phyloP scores from a whole-genome alignment of 2,797 vertebrate genomes.

The Etheostoma perlongum region DNA sequence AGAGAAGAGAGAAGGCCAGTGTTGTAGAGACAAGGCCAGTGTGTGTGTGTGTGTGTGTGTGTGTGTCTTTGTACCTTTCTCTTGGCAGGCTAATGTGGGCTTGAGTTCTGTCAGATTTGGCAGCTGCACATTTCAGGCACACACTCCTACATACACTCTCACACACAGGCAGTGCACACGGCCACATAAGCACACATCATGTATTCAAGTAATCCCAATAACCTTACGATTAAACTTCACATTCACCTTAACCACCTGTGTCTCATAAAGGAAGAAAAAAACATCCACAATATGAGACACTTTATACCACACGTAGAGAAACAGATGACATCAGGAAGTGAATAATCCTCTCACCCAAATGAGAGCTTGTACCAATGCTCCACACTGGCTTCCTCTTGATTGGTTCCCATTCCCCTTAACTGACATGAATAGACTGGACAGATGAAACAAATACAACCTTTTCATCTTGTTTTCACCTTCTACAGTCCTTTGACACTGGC shows the following conservation, averaged over 20 bases:
- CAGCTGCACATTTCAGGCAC: slow-evolving; percentile 74
- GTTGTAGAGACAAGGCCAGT: slow-evolving; percentile 55
- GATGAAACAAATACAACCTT: slow-evolving; percentile 58
- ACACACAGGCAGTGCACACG: slow-evolving; percentile 27
- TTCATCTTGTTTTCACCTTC: slow-evolving; percentile 57
- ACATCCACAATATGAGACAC: slow-evolving; percentile 24
- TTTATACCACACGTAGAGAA: slow-evolving; percentile 37
- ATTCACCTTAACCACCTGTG: slow-evolving; percentile 11
- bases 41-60: slow-evolving; percentile 46
- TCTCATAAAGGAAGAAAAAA: slow-evolving; percentile 26
- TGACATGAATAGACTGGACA: slow-evolving; percentile 56
- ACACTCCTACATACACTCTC: slow-evolving; percentile 33
- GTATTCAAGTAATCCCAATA: slow-evolving; percentile 42
- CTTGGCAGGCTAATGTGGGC: slow-evolving; percentile 80
- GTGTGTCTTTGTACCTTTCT: slow-evolving; percentile 72
- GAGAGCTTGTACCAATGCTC: slow-evolving; percentile 10
- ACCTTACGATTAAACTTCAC: slow-evolving; percentile 47
- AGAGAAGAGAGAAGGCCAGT: slow-evolving; percentile 57
- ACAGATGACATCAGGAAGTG: slow-evolving; percentile 51
- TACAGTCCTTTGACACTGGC: slow-evolving; percentile 47
- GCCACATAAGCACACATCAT: slow-evolving; percentile 45
- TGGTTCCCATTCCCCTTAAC: slow-evolving; percentile 29
- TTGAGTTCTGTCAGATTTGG: slow-evolving; percentile 80
- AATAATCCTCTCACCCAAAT: slow-evolving; percentile 40
- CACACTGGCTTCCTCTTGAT: slow-evolving; percentile 30